Evolutionary conservation across 1,140 invertebrate species (phyloP), one percentile per base, ranked within the genome.

Genomic region (Tetramorium parvispinum): DNA sequence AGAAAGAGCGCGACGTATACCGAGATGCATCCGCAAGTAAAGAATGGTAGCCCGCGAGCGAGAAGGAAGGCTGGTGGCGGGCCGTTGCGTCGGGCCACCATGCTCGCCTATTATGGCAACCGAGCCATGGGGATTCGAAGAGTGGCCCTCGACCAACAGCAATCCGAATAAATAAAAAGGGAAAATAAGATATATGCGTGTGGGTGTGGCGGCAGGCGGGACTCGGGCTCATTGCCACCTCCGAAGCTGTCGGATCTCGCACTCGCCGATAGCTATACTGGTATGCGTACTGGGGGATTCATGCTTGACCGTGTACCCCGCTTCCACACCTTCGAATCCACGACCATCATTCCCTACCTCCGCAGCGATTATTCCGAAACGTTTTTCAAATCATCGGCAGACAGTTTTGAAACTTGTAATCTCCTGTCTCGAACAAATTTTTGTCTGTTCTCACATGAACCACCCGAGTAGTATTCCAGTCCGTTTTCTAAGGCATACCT

Each of bases 181-280:
- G 89, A 93, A 93, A 93, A 93, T 93, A 94, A 94, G 91, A 94
- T 94, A 93, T 93, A 93, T 75, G 93, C 91, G 91, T 91, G 93
- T 94, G 93, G 93, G 93, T 93, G 93, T 93, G 93, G 93, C 93
- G 87, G 93, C 93, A 93, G 93, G 93, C 93, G 93, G 93, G 92
- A 91, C 93, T 88, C 91, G 73, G 88, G 85, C 92, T 93, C 93
- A 93, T 94, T 93, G 92, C 93, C 93, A 93, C 93, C 93, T 93
- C 93, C 92, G 92, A 93, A 93, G 91, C 92, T 94, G 92, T 93
- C 92, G 92, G 92, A 93, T 93, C 92, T 93, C 93, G 91, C 93
- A 93, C 93, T 93, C 93, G 89, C 86, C 68, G 89, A 90, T 89
- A 86, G 88, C 88, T 90, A 79, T 79, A 65, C 53, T 81, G 51